These are phyloP conservation scores for Rana temporaria DNA, from an alignment of 2,113 vertebrate genomes.

Conservation along the genomic window DNA sequence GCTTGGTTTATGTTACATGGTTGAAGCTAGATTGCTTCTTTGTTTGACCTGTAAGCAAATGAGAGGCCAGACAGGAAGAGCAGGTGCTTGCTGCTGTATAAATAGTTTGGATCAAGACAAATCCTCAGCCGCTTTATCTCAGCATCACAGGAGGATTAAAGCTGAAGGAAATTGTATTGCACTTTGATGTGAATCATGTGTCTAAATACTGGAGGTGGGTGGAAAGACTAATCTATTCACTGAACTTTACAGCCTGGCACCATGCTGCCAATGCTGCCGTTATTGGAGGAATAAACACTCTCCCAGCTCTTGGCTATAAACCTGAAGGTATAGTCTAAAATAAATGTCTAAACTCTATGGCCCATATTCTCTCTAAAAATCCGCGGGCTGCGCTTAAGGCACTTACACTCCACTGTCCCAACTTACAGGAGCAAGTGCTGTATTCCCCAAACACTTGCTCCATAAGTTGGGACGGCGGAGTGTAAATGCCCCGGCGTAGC, in stretches of 20 bases:
- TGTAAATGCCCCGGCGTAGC: too few species aligned
- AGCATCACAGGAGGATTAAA: conserved; percentile 39
- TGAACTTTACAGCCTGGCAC: background rate
- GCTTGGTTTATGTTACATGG: background rate
- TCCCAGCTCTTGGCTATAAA: background rate
- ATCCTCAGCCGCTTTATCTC: conserved; percentile 50
- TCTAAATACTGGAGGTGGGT: conserved; percentile 4
- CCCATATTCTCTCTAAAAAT: too few species aligned
- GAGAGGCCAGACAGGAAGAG: conserved; percentile 1
- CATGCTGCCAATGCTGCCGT: background rate
- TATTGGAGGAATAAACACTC: background rate
- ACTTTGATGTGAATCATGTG: conserved; percentile 42
- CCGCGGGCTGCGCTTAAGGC: too few species aligned
- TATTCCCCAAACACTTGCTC: too few species aligned
- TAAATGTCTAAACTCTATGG: too few species aligned
- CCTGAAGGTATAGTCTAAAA: too few species aligned
- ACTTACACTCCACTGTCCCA: too few species aligned
- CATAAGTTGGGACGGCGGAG: too few species aligned
- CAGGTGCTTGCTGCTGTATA: conserved; percentile 52
- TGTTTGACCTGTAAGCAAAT: conserved; percentile 12
- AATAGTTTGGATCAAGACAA: conserved; percentile 54
- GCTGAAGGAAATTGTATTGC: conserved; percentile 17
- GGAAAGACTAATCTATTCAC: background rate
- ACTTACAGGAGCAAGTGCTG: too few species aligned
- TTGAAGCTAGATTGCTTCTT: conserved; percentile 2